Base-by-base conservation (phyloP, 2,797 vertebrate species). In the Arnoldichthys spilopterus region DNA sequence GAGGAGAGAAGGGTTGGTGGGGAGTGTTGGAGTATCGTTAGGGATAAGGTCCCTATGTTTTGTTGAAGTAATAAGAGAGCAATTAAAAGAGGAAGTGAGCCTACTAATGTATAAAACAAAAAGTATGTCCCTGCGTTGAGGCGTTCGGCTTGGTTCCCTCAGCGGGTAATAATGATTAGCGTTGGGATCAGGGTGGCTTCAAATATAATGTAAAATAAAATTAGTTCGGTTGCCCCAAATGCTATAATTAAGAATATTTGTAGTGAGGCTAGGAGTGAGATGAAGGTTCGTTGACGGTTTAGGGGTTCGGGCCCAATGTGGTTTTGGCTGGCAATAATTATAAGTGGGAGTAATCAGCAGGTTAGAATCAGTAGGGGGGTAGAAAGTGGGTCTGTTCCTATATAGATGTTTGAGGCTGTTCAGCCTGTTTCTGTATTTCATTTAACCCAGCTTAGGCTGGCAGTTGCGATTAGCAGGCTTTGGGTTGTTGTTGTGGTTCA, bases 1-100 rank as follows among this genome's bases (percentile, higher is more conserved):
- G 82, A 0, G 0, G 0, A 0, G 0, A 56, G 6, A 0, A 0
- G 0, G 0, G 28, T 0, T 0, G 68, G 43, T 0, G 1, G 0
- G 0, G 26, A 0, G 0, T 74, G 75, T 2, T 77, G 82, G 0
- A 86, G n/a, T 0, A 34, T 66, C 0, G 89, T 0, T 0, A 89
- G 2, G 0, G 89, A 91, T 0, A 89, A 28, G 0, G 90, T 67
- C 0, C 84, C 84, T 0, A 56, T 1, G 0, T 1, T 0, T 0
- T 78, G 82, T 64, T 90, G 82, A 0, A 76, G 20, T 0, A 77
- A 1, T 0, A 90, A 61, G 0, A 90, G 66, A 0, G 87, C 80
- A 0, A 86, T 8, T 0, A 81, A 1, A 0, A 88, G 63, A 0
- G 86, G 87, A 0, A 92, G 18, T 0, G 87, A 90, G 0, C 87